A percentile compares a stretch with the other conserved stretches of the same genome.
Conservation (phyloP, 2,888 invertebrate genomes). For the Drosophila sordidapex region DNA sequence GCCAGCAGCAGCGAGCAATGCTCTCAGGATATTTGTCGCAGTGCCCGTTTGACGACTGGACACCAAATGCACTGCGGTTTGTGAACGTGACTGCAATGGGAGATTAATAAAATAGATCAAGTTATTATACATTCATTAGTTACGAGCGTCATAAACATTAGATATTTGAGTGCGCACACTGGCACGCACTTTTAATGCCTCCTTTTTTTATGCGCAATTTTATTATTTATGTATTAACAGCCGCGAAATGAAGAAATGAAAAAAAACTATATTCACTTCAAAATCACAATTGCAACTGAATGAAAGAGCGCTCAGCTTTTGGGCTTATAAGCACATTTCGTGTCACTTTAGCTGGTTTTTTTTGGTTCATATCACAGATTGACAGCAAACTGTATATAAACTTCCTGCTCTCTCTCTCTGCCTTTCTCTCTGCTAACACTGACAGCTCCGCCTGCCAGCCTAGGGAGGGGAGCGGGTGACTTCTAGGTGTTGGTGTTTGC, state of each 20-base stretch:
- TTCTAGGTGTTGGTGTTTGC: conserved; percentile 56
- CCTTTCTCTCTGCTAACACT: conserved; percentile 25
- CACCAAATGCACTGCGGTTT: conserved; percentile 97
- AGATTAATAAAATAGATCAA: background rate
- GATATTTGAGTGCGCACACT: conserved; percentile 17
- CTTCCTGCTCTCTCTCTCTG: conserved; percentile 52
- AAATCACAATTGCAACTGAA: conserved; percentile 76
- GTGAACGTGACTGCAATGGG: conserved; percentile 91
- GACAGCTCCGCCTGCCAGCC: conserved; percentile 42
- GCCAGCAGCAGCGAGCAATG: conserved; percentile 94
- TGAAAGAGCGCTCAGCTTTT: conserved; percentile 55
- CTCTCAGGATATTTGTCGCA: conserved; percentile 95
- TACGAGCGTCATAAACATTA: background rate
- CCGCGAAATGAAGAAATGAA: background rate
- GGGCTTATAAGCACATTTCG: conserved; percentile 76
- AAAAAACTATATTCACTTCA: conserved; percentile 68
- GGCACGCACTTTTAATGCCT: conserved; percentile 36
- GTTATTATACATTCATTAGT: background rate
- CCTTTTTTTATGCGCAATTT: conserved; percentile 24
- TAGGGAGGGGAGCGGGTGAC: background rate
- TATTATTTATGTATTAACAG: conserved; percentile 21
- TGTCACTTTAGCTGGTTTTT: conserved; percentile 64
- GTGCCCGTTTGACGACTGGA: conserved; percentile 96
- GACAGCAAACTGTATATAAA: conserved; percentile 61
- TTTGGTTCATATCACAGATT: conserved; percentile 72